A percentile compares a stretch with the other conserved stretches of the same genome.
phyloP scores from a whole-genome alignment of 1,140 invertebrate species.

The Bombus sibiricus region DNA sequence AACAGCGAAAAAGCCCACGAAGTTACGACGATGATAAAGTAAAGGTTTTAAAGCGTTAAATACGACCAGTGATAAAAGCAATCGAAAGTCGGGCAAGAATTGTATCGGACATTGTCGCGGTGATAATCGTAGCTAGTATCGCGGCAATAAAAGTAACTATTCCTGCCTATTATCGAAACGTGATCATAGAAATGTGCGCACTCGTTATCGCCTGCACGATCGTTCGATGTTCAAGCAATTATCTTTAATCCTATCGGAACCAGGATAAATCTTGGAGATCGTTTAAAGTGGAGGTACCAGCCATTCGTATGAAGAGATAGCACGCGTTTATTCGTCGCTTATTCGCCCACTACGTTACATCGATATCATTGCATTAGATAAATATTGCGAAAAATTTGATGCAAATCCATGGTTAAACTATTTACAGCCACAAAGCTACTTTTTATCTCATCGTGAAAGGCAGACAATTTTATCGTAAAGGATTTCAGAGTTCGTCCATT shows the following conservation, averaged over 20 bases:
- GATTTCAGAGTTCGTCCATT: not conserved
- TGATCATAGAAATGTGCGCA: constrained; percentile 47
- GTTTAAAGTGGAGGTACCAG: constrained; percentile 16
- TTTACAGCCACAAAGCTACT: not conserved
- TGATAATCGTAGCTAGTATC: constrained; percentile 38
- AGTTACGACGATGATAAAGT: not conserved
- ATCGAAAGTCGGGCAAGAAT: constrained; percentile 29
- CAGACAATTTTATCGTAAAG: not conserved
- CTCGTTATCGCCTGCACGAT: constrained; percentile 41
- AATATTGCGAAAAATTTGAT: not conserved
- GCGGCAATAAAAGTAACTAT: constrained; percentile 47
- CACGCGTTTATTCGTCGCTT: not conserved
- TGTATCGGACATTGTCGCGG: not conserved
- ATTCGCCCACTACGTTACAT: not conserved
- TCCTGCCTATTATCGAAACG: constrained; percentile 45
- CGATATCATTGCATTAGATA: not conserved
- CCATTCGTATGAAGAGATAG: constrained; percentile 8
- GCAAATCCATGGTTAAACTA: not conserved
- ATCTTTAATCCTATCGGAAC: constrained; percentile 52
- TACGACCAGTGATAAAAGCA: constrained; percentile 19
- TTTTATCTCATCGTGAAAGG: not conserved
- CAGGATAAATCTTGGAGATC: constrained; percentile 43
- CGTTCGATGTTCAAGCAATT: constrained; percentile 38
- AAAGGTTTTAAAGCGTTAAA: not conserved
- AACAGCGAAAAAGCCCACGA: not conserved